Conservation (phyloP, 1,140 invertebrate species). For the Aethina tumida region DNA sequence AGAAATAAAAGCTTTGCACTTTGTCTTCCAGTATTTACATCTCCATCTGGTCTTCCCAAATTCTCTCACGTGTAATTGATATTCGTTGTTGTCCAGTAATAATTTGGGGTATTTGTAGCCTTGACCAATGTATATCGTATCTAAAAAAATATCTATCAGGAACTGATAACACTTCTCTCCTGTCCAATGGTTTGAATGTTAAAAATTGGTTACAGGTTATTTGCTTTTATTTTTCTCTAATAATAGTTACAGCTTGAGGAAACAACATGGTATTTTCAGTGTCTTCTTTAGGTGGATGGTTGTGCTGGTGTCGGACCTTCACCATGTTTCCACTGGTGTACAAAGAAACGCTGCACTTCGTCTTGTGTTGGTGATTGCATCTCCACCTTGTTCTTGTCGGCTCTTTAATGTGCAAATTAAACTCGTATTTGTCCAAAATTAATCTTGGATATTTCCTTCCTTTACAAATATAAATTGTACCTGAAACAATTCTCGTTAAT, state of each 20-base stretch:
- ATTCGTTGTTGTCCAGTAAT: conserved; percentile 2
- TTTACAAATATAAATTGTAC: conserved; percentile 15
- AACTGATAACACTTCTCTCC: not conserved
- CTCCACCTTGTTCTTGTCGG: conserved; percentile 18
- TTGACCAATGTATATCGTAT: conserved; percentile 5
- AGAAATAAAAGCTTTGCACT: conserved; percentile 8
- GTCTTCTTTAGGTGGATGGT: conserved; percentile 13
- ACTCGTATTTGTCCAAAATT: conserved; percentile 17
- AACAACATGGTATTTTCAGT: conserved; percentile 7
- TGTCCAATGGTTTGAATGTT: not conserved
- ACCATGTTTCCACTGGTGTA: conserved; percentile 18
- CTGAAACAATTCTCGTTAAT: conserved; percentile 15
- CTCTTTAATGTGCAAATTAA: conserved; percentile 18
- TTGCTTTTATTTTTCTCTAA: not conserved
- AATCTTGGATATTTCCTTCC: conserved; percentile 19
- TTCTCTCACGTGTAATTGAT: conserved; percentile 6
- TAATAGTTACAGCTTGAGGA: conserved; percentile 15
- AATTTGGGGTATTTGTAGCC: conserved; percentile 10
- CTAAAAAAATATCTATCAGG: conserved; percentile 1
- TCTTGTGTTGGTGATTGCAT: conserved; percentile 15
- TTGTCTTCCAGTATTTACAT: conserved; percentile 5
- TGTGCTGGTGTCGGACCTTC: conserved; percentile 15
- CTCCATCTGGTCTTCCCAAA: conserved; percentile 9
- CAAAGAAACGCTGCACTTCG: conserved; percentile 16
- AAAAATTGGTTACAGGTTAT: not conserved